Evolutionary conservation across 2,113 vertebrate genomes (phyloP).

Genomic region (Petrocephalus microphthalmus): DNA sequence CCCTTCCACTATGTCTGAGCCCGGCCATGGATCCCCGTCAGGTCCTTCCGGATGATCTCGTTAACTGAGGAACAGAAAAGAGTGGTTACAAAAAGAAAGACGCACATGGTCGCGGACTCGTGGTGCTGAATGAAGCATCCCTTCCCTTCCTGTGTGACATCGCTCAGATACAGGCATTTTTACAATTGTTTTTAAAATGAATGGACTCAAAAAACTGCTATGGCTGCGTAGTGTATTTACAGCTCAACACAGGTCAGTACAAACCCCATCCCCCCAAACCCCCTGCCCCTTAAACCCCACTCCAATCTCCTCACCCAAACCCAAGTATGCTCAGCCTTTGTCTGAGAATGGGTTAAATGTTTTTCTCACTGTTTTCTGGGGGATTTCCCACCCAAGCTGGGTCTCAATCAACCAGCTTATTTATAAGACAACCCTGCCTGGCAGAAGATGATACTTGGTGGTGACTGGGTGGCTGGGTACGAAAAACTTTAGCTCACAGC

Average conservation of each 20-base stretch:
- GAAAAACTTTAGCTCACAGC: neutral
- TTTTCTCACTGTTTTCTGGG: neutral
- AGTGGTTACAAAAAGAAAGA: neutral
- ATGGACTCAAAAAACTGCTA: neutral
- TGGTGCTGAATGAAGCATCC: neutral
- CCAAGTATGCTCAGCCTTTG: neutral
- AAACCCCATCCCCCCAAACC: neutral
- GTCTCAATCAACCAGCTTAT: neutral
- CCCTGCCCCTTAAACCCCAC: neutral
- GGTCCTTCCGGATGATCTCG: conserved; percentile 98
- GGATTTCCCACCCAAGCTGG: neutral
- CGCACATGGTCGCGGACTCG: neutral
- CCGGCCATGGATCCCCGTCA: conserved; percentile 82
- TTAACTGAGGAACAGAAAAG: conserved; percentile 75
- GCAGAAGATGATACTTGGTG: neutral
- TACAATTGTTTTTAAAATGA: too few relatives aligned
- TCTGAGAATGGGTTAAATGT: neutral
- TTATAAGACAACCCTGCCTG: neutral
- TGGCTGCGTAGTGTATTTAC: neutral
- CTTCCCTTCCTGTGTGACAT: neutral
- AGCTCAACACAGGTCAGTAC: neutral
- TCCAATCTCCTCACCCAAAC: neutral
- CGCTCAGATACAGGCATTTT: neutral
- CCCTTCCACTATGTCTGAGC: conserved; percentile 78
- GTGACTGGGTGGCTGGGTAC: neutral